Evolutionary conservation across 2,113 vertebrate genomes (phyloP).

Genomic region (Coptodon rendalli): DNA sequence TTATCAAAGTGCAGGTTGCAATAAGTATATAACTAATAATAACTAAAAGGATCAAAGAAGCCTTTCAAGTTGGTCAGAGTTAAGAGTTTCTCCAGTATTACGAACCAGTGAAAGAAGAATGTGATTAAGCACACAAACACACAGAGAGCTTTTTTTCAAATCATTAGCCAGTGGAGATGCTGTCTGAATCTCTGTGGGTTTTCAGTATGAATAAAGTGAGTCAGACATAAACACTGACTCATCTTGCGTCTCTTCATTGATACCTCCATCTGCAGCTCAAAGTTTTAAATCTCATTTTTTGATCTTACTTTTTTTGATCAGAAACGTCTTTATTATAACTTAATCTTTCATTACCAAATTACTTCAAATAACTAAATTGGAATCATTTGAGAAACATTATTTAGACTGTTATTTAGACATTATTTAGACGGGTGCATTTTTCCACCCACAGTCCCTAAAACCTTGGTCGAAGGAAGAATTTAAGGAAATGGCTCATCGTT

Average conservation of each 20-base stretch:
- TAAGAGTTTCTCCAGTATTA: not conserved
- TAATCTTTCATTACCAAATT: not conserved
- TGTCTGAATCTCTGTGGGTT: not conserved
- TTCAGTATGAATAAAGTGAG: constrained; percentile 9
- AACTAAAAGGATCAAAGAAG: not conserved
- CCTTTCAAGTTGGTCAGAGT: not conserved
- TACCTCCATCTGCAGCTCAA: not conserved
- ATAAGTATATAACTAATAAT: not conserved
- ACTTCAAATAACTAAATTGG: not conserved
- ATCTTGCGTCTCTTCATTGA: not conserved
- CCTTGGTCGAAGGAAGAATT: not conserved
- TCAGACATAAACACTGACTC: constrained; percentile 26
- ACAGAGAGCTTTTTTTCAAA: not conserved
- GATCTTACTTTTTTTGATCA: not conserved
- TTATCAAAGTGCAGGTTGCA: not conserved
- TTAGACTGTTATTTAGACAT: not conserved
- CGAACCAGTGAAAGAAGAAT: not conserved
- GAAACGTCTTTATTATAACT: not conserved
- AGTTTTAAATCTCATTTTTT: not conserved
- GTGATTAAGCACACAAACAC: not conserved
- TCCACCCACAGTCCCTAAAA: not conserved
- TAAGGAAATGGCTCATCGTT: accelerated
- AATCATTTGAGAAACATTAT: not conserved
- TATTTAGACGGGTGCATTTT: not conserved
- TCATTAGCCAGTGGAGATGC: constrained; percentile 7